Percentiles rank a stretch among this genome's conserved stretches.
These are phyloP conservation scores for Ispidina lecontei DNA, from an alignment of 2,797 vertebrate genomes.

Conservation along the genomic window DNA sequence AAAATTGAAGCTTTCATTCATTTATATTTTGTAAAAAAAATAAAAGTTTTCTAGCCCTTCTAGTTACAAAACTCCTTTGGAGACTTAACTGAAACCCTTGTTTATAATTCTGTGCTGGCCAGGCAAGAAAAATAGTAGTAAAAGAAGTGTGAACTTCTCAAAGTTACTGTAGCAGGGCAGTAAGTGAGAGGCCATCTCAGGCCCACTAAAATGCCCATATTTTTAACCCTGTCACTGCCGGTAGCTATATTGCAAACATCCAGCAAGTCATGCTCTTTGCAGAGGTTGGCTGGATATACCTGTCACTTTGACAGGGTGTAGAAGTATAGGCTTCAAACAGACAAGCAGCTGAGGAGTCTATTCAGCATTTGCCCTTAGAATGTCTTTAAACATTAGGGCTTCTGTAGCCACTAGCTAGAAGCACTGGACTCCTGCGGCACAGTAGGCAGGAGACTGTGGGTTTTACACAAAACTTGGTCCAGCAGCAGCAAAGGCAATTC, in stretches of 20 bases:
- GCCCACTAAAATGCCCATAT: constrained; percentile 29
- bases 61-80: constrained; percentile 61
- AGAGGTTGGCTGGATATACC: constrained; percentile 55
- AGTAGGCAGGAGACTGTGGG: constrained; percentile 1
- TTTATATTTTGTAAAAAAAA: neutral
- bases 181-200: neutral
- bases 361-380: constrained; percentile 69
- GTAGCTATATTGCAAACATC: constrained; percentile 53
- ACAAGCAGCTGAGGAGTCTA: constrained; percentile 38
- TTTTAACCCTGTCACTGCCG: constrained; percentile 63
- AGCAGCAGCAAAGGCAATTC: constrained; percentile 73
- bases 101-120: constrained; percentile 61
- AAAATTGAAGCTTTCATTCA: constrained; percentile 39
- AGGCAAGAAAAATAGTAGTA: constrained; percentile 61
- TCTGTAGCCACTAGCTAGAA: constrained; percentile 56
- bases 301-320: constrained; percentile 68
- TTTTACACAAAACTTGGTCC: constrained; percentile 68
- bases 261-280: neutral
- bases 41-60: constrained; percentile 71
- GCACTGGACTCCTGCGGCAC: neutral
- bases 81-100: constrained; percentile 53
- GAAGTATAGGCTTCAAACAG: constrained; percentile 62
- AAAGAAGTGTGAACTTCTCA: constrained; percentile 45
- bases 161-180: constrained; percentile 64
- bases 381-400: constrained; percentile 45